A percentile compares a stretch with the other conserved stretches of the same genome.
These are phyloP conservation scores for Amiota mariae DNA, from an alignment of 2,888 invertebrate genomes.

Conservation along the genomic window DNA sequence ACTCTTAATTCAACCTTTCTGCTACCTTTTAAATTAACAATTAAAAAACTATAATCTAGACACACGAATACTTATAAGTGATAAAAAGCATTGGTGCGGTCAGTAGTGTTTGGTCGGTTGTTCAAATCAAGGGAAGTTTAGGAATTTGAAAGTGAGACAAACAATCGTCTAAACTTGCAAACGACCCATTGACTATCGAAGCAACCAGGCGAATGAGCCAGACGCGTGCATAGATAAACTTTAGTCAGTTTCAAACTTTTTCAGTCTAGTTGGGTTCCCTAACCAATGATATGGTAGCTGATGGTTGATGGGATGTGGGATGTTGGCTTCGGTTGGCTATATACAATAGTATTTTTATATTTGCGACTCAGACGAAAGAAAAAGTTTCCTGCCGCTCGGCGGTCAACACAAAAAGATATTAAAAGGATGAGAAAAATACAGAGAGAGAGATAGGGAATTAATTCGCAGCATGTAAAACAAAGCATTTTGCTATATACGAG, in stretches of 20 bases:
- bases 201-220: slow-evolving; percentile 5
- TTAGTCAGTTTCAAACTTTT: neutral
- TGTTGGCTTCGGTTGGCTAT: no score
- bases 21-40: no score
- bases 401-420: neutral
- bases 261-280: neutral
- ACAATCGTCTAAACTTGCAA: neutral
- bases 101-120: neutral
- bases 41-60: no score
- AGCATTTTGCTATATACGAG: slow-evolving; percentile 61
- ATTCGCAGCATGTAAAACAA: slow-evolving; percentile 52
- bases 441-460: neutral
- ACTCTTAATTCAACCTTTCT: no score
- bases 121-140: neutral
- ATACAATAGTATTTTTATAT: slow-evolving; percentile 1
- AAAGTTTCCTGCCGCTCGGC: neutral
- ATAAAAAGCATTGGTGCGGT: no score
- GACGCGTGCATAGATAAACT: slow-evolving; percentile 15
- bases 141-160: neutral
- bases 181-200: no score
- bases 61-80: no score
- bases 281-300: no score
- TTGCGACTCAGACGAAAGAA: slow-evolving; percentile 9
- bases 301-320: no score
- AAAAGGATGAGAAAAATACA: neutral